These are phyloP conservation scores for Plagodis dolabraria DNA, from an alignment of 2,888 invertebrate species.

Conservation along the genomic window DNA sequence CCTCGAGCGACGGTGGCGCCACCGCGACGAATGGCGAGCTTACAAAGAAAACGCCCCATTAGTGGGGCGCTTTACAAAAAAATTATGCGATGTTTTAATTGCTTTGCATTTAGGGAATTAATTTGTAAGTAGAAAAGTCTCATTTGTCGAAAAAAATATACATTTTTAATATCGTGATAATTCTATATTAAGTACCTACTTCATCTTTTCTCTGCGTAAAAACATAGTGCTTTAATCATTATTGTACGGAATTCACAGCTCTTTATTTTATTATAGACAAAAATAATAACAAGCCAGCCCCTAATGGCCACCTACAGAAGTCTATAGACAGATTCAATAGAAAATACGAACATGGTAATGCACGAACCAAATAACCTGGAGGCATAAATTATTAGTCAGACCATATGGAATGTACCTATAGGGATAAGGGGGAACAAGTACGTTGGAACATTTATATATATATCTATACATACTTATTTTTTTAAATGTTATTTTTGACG, in stretches of 20 bases:
- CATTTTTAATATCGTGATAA: no score
- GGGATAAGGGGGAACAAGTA: no score
- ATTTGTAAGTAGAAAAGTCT: slow-evolving; percentile 18
- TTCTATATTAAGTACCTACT: no score
- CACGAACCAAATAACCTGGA: slow-evolving; percentile 15
- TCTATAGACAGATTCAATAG: slow-evolving; percentile 37
- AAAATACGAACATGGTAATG: slow-evolving; percentile 40
- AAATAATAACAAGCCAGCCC: slow-evolving; percentile 44
- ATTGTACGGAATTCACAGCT: slow-evolving; percentile 24
- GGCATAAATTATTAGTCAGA: background rate
- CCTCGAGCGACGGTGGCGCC: slow-evolving; percentile 32
- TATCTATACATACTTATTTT: no score
- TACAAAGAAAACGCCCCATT: slow-evolving; percentile 16
- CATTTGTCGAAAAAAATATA: slow-evolving; percentile 2
- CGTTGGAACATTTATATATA: no score
- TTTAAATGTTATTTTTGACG: background rate
- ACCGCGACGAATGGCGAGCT: slow-evolving; percentile 27
- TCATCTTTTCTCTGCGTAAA: background rate
- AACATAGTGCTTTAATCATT: background rate
- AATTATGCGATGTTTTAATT: slow-evolving; percentile 23
- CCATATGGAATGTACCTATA: background rate
- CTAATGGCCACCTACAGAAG: slow-evolving; percentile 51
- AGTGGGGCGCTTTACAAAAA: slow-evolving; percentile 15
- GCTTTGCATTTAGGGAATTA: slow-evolving; percentile 9
- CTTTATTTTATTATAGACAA: slow-evolving; percentile 49